These are phyloP conservation scores for Oasisia sp. DNA, from an alignment of 2,888 invertebrate genomes.

Conservation along the genomic window DNA sequence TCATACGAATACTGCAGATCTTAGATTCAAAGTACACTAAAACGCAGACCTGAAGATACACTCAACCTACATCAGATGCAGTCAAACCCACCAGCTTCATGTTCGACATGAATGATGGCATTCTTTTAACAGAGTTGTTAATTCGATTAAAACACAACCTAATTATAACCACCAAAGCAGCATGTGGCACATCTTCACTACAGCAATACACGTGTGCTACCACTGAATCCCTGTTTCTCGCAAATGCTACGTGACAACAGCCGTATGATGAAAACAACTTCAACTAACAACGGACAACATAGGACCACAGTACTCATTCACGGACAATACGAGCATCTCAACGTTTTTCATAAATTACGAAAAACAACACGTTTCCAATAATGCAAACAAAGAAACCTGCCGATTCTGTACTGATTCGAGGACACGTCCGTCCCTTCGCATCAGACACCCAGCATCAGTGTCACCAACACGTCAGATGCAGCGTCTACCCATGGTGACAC, in stretches of 20 bases:
- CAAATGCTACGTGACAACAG: not conserved
- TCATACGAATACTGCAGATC: not conserved
- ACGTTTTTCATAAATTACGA: not conserved
- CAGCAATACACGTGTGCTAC: not conserved
- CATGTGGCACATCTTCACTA: constrained; percentile 8
- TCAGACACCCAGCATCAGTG: not conserved
- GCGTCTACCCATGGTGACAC: too few species aligned
- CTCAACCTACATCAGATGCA: not conserved
- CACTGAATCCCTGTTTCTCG: not conserved
- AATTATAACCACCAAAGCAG: not conserved
- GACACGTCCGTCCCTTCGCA: not conserved
- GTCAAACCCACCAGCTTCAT: not conserved
- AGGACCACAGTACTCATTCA: not conserved
- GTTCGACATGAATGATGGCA: not conserved
- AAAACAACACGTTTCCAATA: not conserved
- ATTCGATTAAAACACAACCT: not conserved
- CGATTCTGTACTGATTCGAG: not conserved
- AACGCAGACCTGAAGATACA: not conserved
- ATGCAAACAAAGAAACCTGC: not conserved
- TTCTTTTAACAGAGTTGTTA: not conserved
- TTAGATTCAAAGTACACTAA: not conserved
- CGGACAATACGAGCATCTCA: not conserved
- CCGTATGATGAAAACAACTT: not conserved
- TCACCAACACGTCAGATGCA: too few species aligned
- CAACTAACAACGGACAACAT: not conserved